phyloP scores from a whole-genome alignment of 2,888 invertebrate species.

The Pyrgus malvae region DNA sequence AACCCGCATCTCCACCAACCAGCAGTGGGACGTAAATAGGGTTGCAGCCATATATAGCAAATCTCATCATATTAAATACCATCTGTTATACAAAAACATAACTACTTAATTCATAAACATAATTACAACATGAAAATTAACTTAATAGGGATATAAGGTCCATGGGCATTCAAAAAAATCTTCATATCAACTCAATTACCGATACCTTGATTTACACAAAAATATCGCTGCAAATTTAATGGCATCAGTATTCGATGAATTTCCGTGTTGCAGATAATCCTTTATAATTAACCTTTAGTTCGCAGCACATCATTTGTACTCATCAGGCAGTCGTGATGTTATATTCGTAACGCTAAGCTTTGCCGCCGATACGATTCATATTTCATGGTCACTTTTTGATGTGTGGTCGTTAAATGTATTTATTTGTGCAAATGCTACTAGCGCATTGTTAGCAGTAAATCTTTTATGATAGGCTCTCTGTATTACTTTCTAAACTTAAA shows the following conservation, averaged over 20 bases:
- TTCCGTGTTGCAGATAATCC: conserved; percentile 17
- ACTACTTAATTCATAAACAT: no score
- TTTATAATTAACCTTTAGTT: conserved; percentile 19
- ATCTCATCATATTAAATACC: no score
- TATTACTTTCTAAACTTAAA: no score
- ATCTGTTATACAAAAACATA: no score
- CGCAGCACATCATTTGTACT: conserved; percentile 13
- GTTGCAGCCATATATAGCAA: no score
- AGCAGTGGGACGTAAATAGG: no score
- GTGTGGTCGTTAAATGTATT: neutral
- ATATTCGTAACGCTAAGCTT: conserved; percentile 12
- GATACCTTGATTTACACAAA: neutral
- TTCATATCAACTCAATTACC: neutral
- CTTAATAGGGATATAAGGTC: no score
- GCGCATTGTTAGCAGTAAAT: no score
- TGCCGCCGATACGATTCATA: neutral
- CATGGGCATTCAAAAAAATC: no score
- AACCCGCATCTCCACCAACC: no score
- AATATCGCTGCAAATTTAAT: conserved; percentile 9
- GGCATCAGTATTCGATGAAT: conserved; percentile 2
- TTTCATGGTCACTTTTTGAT: neutral
- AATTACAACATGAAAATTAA: no score
- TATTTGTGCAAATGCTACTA: neutral
- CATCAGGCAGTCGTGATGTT: conserved; percentile 10
- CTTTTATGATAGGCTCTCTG: no score